Base-by-base conservation (phyloP, 2,797 vertebrate genomes). In the Tragopan temminckii region DNA sequence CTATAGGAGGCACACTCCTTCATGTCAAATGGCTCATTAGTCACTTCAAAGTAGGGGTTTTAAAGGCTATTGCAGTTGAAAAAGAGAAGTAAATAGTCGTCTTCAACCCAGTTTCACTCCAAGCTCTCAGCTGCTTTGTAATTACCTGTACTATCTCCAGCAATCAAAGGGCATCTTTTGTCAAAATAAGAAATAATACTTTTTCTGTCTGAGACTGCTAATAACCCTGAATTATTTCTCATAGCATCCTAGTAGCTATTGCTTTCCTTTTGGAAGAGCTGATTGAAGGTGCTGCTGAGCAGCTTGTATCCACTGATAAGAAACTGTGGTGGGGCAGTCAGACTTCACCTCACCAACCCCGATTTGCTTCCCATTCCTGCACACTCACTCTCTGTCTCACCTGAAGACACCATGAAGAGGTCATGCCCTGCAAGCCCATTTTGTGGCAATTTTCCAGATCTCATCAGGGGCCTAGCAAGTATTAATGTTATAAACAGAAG, bases 181-280 rank as follows among this genome's bases (percentile, higher is more conserved):
- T 59, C 66, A 91, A 83, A 93, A 61, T 43, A 91, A 85, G 64
- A 92, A 94, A 86, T 46, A 74, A 55, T 46, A 46, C 11, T 71
- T 78, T 24, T 83, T 74, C 59, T 75, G 5, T 50, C 27, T 29
- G 42, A 79, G 31, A 59, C 33, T 83, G 40, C 50, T 89, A 59
- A 89, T 64, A 66, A 55, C 45, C 25, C 29, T 67, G 43, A 91
- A 38, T 86, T 85, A 77, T 64, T 84, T 90, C 64, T n/a, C 8
- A 1, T 63, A 38, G 57, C 45, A 63, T 70, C 55, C 36, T 76
- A n/a, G 35, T 33, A 35, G 6, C 31, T 58, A 0, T 33, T 81
- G 40, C 24, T 18, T 77, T 67, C 35, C 36, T 83, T 87, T 46
- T 69, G 27, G 23, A 68, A 67, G 36, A 77, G 35, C 24, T 78